Percentiles rank a stretch among this genome's conserved stretches.
Evolutionary conservation across 2,888 invertebrate species (phyloP).

Genomic region (Agrotis clavis): DNA sequence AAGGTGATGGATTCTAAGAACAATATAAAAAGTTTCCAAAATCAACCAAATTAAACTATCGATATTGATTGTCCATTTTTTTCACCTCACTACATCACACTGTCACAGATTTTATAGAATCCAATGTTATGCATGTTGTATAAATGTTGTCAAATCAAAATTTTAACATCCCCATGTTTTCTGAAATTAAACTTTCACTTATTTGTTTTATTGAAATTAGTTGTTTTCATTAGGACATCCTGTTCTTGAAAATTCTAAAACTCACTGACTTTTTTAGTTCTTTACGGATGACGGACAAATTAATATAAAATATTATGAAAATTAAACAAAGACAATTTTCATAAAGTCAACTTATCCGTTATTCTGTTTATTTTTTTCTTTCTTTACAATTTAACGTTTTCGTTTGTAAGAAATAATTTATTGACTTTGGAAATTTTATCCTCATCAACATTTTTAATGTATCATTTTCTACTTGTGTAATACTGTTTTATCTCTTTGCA

Average conservation of each 20-base stretch:
- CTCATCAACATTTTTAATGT: conserved; percentile 8
- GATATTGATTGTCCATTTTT: background rate
- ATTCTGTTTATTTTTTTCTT: conserved; percentile 2
- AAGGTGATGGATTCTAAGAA: background rate
- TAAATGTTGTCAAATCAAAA: conserved; percentile 24
- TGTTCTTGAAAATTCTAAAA: background rate
- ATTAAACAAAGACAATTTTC: background rate
- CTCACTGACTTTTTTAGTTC: background rate
- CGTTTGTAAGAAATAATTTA: background rate
- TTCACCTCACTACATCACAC: background rate
- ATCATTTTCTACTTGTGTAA: conserved; percentile 48
- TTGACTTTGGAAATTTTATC: conserved; percentile 18
- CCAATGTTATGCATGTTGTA: conserved; percentile 34
- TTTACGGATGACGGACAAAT: background rate
- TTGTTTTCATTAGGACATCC: background rate
- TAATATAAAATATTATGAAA: background rate
- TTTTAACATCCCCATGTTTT: conserved; percentile 1
- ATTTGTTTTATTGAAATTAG: background rate
- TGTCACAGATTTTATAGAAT: background rate
- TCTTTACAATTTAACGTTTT: background rate
- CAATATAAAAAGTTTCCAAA: background rate
- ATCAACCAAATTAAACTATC: background rate
- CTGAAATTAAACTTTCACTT: background rate
- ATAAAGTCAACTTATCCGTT: background rate
- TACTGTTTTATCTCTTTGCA: conserved; percentile 79